phyloP scores from a whole-genome alignment of 1,140 invertebrate genomes.

The Bombus sibiricus region DNA sequence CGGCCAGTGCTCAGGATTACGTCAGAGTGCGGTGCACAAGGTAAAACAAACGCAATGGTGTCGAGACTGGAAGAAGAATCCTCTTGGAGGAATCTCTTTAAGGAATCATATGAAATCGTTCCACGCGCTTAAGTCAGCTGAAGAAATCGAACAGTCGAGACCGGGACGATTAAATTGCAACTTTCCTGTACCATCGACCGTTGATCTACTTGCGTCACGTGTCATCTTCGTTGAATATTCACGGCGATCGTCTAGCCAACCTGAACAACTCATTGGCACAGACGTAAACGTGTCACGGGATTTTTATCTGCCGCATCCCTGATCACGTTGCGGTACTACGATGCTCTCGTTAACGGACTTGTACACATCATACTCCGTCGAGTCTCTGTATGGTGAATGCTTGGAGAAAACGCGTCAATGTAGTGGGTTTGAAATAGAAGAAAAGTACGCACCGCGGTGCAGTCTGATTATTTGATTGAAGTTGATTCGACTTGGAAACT shows the following conservation, averaged over 20 bases:
- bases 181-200: background rate
- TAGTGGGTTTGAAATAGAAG: conserved; percentile 25
- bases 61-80: background rate
- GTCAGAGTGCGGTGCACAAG: conserved; percentile 43
- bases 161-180: background rate
- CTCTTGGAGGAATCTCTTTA: background rate
- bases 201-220: conserved; percentile 45
- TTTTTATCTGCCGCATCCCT: conserved; percentile 69
- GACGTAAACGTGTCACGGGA: conserved; percentile 58
- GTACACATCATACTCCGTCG: conserved; percentile 46
- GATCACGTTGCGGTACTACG: conserved; percentile 65
- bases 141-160: no score
- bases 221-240: conserved; percentile 56
- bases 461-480: background rate
- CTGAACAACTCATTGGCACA: conserved; percentile 49
- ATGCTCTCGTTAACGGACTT: conserved; percentile 54
- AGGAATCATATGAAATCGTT: background rate
- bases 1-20: conserved; percentile 52
- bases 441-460: background rate
- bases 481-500: background rate
- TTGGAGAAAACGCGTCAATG: conserved; percentile 8
- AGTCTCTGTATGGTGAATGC: conserved; percentile 8
- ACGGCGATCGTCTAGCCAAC: conserved; percentile 35
- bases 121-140: background rate
- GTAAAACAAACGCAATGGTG: background rate